Evolutionary conservation across 2,888 invertebrate species (phyloP).

Genomic region (Latheticus oryzae): DNA sequence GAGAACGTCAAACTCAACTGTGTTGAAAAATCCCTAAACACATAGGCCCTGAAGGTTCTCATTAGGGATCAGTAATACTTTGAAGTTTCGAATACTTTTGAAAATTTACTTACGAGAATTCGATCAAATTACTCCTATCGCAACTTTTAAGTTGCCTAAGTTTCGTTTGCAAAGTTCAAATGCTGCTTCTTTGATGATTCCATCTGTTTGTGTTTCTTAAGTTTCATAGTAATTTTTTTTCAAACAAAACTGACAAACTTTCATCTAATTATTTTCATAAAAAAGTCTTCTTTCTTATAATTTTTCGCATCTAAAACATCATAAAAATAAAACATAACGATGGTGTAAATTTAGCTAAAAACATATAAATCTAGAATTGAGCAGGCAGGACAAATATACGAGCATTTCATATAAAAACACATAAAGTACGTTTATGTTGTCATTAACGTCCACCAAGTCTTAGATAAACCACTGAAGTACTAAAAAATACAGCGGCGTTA

Average conservation of each 20-base stretch:
- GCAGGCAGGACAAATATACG: constrained; percentile 49
- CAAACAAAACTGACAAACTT: too few relatives aligned
- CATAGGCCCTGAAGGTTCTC: constrained; percentile 15
- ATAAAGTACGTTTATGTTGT: constrained; percentile 53
- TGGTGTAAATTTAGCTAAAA: constrained; percentile 36
- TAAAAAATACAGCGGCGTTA: constrained; percentile 53
- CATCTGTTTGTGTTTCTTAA: too few relatives aligned
- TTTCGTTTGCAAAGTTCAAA: too few relatives aligned
- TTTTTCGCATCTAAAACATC: constrained; percentile 20
- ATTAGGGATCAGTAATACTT: constrained; percentile 20
- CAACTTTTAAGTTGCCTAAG: background rate
- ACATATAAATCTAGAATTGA: constrained; percentile 47
- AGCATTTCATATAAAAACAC: constrained; percentile 51
- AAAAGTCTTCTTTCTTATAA: too few relatives aligned
- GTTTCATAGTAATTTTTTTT: too few relatives aligned
- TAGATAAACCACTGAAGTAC: constrained; percentile 52
- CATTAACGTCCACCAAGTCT: constrained; percentile 52
- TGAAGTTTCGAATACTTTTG: constrained; percentile 14
- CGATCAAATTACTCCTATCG: background rate
- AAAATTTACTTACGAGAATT: constrained; percentile 19
- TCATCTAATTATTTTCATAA: too few relatives aligned
- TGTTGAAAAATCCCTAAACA: constrained; percentile 17
- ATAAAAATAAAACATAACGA: constrained; percentile 31
- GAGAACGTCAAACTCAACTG: constrained; percentile 14
- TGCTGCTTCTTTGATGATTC: too few relatives aligned